phyloP scores from a whole-genome alignment of 1,140 invertebrate species.

The Piezodorus guildinii region DNA sequence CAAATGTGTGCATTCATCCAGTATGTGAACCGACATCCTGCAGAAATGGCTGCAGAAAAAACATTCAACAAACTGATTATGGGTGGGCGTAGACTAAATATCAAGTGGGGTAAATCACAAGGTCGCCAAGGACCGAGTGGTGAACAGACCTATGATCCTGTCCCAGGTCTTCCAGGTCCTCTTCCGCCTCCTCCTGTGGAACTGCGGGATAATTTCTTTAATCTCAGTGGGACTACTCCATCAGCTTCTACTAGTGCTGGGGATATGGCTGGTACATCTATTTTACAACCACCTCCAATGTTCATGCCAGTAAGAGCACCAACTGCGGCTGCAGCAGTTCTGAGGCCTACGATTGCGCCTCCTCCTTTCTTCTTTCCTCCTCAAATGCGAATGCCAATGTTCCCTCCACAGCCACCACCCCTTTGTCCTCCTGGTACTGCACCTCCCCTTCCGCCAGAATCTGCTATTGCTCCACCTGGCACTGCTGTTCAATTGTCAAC shows the following conservation, averaged over 20 bases:
- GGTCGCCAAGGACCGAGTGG: constrained; percentile 38
- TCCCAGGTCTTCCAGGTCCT: constrained; percentile 74
- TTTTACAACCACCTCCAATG: constrained; percentile 48
- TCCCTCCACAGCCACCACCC: constrained; percentile 27
- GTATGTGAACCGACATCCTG: constrained; percentile 77
- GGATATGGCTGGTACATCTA: constrained; percentile 43
- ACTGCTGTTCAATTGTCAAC: constrained; percentile 29
- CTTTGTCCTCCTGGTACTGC: constrained; percentile 30
- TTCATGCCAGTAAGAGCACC: constrained; percentile 42
- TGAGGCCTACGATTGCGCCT: constrained; percentile 28
- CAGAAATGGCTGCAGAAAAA: constrained; percentile 88
- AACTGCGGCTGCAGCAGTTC: constrained; percentile 33
- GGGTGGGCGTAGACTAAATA: constrained; percentile 73
- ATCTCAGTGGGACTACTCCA: constrained; percentile 41
- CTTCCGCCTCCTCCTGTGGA: constrained; percentile 66
- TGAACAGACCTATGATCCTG: constrained; percentile 55
- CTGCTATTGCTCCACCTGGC: constrained; percentile 40
- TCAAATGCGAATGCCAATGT: constrained; percentile 38
- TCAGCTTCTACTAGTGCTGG: constrained; percentile 25
- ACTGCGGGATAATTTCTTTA: constrained; percentile 71
- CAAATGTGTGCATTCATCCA: constrained; percentile 98
- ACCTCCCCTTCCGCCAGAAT: constrained; percentile 36
- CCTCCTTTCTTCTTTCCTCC: constrained; percentile 32
- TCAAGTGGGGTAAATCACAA: constrained; percentile 94
- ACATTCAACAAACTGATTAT: constrained; percentile 93